Base-by-base conservation (phyloP, 2,113 vertebrate genomes). In the Gymnogyps californianus region DNA sequence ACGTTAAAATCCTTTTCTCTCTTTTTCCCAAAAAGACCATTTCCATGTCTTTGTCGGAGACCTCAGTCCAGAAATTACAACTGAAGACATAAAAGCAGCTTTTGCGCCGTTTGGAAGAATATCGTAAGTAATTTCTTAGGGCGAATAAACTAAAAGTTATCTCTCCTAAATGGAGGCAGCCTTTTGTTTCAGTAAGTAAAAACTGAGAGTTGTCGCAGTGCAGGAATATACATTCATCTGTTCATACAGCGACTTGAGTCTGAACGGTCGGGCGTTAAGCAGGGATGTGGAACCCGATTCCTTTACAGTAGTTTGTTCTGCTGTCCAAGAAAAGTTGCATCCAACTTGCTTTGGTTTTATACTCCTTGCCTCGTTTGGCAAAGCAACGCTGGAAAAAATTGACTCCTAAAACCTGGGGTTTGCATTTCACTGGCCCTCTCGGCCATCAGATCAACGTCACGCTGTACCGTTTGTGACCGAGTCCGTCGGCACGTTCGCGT, bases 31-130 rank as follows among this genome's bases (percentile, higher is more conserved):
- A 61, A 87, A 98, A 99, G 99, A 99, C 98, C 99, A 99, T 98
- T 99, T 99, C 98, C 99, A 99, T 59, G 99, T 99, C 95, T 99
- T 99, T 93, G 99, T 99, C 14, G 99, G 99, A 96, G 99, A 99
- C 98, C 99, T 99, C 93, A 99, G 99, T 88, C 99, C 99, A 62
- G 99, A 99, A 99, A 99, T 99, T 91, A 99, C 99, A 80, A 99
- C 99, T 64, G 99, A 99, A 98, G 99, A 99, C 57, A 99, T 99
- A 97, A 99, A 99, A 98, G 99, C 99, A 92, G 99, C 99, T 81
- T 99, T 99, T 81, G 99, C 99, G 10, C 99, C 99, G 1, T 99
- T 99, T 75, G 99, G 99, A 94, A 99, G 99, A 97, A 99, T 99
- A 99, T 99, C 99, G 99, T 99, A 98, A 99, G 99, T 99, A 62